These are phyloP conservation scores for Pterocles burchelli DNA, from an alignment of 2,113 vertebrate genomes.

Conservation along the genomic window DNA sequence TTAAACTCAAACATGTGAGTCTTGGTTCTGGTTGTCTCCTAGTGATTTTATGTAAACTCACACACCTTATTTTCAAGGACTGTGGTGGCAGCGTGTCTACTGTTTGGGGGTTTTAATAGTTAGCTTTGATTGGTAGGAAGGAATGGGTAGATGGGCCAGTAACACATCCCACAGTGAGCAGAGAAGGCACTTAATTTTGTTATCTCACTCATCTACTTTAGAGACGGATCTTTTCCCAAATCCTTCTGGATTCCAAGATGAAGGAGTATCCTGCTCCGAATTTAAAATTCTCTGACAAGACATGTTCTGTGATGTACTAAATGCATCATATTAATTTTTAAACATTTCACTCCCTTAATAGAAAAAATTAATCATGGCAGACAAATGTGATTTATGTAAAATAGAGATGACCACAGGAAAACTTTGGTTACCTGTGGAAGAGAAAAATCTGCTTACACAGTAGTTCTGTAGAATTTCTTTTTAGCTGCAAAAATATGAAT, in stretches of 20 bases:
- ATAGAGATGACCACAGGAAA: not conserved
- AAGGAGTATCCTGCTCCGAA: not conserved
- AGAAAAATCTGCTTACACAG: not conserved
- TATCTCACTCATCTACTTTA: not conserved
- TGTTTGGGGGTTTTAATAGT: not conserved
- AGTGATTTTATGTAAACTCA: not conserved
- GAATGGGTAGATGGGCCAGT: not conserved
- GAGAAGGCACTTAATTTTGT: not conserved
- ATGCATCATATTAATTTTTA: not conserved
- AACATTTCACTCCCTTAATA: not conserved
- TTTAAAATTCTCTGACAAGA: not conserved
- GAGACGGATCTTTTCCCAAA: not conserved
- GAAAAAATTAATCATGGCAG: not conserved
- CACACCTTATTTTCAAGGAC: not conserved
- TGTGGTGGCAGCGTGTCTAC: not conserved
- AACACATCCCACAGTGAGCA: not conserved
- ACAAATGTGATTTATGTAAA: not conserved
- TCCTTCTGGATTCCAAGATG: not conserved
- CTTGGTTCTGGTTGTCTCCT: not conserved
- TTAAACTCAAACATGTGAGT: not conserved
- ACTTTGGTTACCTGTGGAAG: not conserved
- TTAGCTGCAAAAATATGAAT: not conserved
- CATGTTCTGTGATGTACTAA: not conserved
- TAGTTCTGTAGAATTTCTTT: not conserved
- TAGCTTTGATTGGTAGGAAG: not conserved